Evolutionary conservation across 2,888 invertebrate species (phyloP), one percentile per base, ranked within the genome.

Genomic region (Drosophila percnosoma): DNA sequence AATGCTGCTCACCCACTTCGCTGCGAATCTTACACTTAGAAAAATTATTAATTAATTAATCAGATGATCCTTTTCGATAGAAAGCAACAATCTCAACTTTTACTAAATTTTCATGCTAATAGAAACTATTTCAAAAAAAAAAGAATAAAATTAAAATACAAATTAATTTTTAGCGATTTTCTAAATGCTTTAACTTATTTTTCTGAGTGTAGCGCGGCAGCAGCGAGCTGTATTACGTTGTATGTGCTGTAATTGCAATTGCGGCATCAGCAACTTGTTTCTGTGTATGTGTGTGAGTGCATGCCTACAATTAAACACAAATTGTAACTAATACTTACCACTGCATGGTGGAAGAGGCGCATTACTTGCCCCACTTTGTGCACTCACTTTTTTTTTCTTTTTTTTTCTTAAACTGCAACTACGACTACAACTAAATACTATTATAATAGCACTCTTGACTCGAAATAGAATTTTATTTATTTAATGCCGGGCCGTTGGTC

Each of bases 1-100:
- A 90, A 89, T 89, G 87, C 83, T 87, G 87, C 89, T 90, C 87
- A 90, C 89, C 87, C 87, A 89, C 87, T 83, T 87, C 82, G 78
- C 77, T 83, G 87, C 87, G 82, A 78, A 88, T 82, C 71, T 59
- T 69, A 54, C 68, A 51, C 49, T 40, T 11, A 54, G 54, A 36
- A 24, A 54, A 54, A 54, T 5, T 18, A 15, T 11, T 11, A 4
- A 34, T 18, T 24, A 45, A 15, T 15, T 45, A 45, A 24, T 15
- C 24, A 15, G 2, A 45, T 45, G 15, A 4, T 45, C 15, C 24
- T 45, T 45, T 45, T 45, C 45, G 45, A 45, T 42, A 21, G 42
- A 11, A 11, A 5, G 11, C 21, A 42, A 42, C 11, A 11, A 42
- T 45, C 24, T 45, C 21, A 24, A 45, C 11, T 45, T 45, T 21